Percentiles rank a stretch among this genome's conserved stretches.
Evolutionary conservation across 2,888 invertebrate genomes (phyloP).

Genomic region (Pollenia labialis): DNA sequence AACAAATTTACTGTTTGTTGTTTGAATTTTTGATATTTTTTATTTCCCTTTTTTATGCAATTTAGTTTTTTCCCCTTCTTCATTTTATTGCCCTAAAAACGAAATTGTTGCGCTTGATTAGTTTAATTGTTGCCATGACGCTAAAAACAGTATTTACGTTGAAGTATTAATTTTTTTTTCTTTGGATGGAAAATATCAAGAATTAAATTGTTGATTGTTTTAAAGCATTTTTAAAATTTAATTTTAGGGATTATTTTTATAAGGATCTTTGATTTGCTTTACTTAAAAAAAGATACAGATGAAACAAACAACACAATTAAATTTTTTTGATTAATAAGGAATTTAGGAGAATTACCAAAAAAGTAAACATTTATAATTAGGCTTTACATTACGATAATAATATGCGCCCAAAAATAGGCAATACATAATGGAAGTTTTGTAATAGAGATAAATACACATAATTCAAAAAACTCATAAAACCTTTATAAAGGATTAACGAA

Average conservation of each 20-base stretch:
- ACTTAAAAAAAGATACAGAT: background rate
- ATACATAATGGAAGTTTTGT: too few species aligned
- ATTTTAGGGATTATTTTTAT: conserved; percentile 15
- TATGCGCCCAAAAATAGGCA: too few species aligned
- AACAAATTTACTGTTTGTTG: conserved; percentile 46
- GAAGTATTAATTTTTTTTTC: conserved; percentile 1
- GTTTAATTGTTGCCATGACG: conserved; percentile 66
- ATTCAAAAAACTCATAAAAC: too few species aligned
- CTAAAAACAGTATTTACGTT: conserved; percentile 22
- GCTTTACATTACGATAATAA: too few species aligned
- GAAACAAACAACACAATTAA: background rate
- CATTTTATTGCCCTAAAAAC: conserved; percentile 22
- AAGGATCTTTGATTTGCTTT: background rate
- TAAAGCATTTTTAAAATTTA: background rate
- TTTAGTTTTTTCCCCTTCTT: background rate
- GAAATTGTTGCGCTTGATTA: conserved; percentile 71
- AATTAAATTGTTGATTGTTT: conserved; percentile 26
- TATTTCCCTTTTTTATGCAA: background rate
- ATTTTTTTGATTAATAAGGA: background rate
- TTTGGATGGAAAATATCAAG: background rate
- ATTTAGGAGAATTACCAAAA: background rate
- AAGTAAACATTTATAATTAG: too few species aligned
- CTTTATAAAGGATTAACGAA: too few species aligned
- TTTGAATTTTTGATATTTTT: conserved; percentile 21
- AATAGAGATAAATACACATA: too few species aligned